Evolutionary conservation across 1,140 invertebrate species (phyloP).

Genomic region (Agrilus planipennis): DNA sequence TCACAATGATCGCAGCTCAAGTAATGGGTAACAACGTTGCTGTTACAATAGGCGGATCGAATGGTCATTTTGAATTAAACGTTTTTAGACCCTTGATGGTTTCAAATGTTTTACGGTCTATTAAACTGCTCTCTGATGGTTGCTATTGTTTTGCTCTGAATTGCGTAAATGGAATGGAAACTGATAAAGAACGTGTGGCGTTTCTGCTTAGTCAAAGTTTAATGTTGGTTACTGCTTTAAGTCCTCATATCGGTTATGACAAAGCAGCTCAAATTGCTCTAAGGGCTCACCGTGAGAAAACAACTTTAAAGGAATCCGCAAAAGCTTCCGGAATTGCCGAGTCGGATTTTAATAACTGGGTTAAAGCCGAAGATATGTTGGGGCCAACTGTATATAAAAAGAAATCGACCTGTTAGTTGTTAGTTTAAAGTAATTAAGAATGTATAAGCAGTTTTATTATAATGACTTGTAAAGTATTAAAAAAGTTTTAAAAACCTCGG

Average conservation of each 20-base stretch:
- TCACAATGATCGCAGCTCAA: constrained; percentile 65
- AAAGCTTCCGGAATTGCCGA: constrained; percentile 51
- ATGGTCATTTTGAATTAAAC: constrained; percentile 66
- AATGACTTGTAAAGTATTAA: too few species aligned
- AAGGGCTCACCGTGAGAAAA: constrained; percentile 52
- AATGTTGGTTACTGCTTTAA: constrained; percentile 82
- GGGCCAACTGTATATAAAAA: too few species aligned
- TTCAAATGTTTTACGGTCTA: constrained; percentile 55
- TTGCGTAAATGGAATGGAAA: constrained; percentile 53
- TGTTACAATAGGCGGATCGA: constrained; percentile 52
- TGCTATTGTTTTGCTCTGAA: constrained; percentile 49
- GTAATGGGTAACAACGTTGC: constrained; percentile 66
- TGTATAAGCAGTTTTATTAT: too few species aligned
- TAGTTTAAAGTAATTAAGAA: too few species aligned
- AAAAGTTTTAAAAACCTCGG: too few species aligned
- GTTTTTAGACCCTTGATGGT: constrained; percentile 68
- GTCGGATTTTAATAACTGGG: constrained; percentile 68
- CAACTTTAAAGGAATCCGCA: constrained; percentile 50
- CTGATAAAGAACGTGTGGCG: constrained; percentile 45
- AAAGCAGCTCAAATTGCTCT: constrained; percentile 89
- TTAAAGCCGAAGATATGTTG: constrained; percentile 69
- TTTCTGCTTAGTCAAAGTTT: constrained; percentile 88
- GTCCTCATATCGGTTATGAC: constrained; percentile 71
- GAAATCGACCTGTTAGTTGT: too few species aligned
- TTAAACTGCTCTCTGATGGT: constrained; percentile 49